phyloP scores from a whole-genome alignment of 2,113 vertebrate genomes.

The Solea solea region DNA sequence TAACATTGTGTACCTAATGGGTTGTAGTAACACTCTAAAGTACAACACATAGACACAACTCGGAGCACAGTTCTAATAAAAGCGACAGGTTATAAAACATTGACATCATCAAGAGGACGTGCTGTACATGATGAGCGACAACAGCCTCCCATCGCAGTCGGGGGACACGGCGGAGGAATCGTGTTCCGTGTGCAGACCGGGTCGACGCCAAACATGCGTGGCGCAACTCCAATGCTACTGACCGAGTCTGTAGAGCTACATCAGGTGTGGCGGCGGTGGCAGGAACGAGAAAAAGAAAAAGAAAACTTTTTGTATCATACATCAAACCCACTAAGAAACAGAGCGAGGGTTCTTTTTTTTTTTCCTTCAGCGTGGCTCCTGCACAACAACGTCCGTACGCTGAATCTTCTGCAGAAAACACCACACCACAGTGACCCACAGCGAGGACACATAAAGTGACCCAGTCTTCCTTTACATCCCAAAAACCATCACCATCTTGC shows the following conservation, averaged over 20 bases:
- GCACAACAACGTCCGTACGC: conserved; percentile 44
- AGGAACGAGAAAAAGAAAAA: neutral
- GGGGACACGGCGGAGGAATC: conserved; percentile 30
- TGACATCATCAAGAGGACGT: conserved; percentile 78
- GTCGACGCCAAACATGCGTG: conserved; percentile 56
- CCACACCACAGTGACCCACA: conserved; percentile 20
- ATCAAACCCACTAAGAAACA: conserved; percentile 40
- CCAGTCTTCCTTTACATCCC: conserved; percentile 19
- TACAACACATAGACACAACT: conserved; percentile 65
- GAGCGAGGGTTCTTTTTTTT: conserved; percentile 7
- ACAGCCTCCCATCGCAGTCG: conserved; percentile 44
- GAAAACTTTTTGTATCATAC: conserved; percentile 45
- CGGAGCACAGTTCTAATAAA: conserved; percentile 70
- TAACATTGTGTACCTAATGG: conserved; percentile 34
- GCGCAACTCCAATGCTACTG: conserved; percentile 66
- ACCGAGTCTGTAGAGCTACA: conserved; percentile 72
- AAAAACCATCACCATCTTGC: conserved; percentile 29
- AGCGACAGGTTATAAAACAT: conserved; percentile 76
- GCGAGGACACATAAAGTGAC: conserved; percentile 4
- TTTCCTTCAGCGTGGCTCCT: conserved; percentile 30
- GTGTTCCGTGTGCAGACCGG: conserved; percentile 56
- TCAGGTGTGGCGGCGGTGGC: conserved; percentile 29
- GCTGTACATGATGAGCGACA: conserved; percentile 65
- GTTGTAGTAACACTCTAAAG: conserved; percentile 56
- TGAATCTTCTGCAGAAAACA: neutral